Percentiles rank a stretch among this genome's conserved stretches.
Evolutionary conservation across 2,797 vertebrate species (phyloP).

Genomic region (Typhlichthys subterraneus): DNA sequence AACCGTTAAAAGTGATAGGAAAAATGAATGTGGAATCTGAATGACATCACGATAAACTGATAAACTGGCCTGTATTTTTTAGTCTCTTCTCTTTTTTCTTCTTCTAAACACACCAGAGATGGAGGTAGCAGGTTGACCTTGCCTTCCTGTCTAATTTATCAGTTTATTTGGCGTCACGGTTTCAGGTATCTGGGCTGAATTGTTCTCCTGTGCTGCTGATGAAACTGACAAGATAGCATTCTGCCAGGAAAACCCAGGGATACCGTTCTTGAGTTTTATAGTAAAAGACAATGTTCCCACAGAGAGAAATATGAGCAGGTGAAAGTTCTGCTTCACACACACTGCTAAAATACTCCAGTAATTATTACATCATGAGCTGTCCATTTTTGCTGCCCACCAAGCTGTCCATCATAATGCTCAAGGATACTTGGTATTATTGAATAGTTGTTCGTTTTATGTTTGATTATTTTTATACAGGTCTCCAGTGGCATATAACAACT

Average conservation of each 20-base stretch:
- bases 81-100: too few relatives aligned
- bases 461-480: neutral
- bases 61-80: too few relatives aligned
- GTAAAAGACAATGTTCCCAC: neutral
- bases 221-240: too few relatives aligned
- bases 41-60: too few relatives aligned
- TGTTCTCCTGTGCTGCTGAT: too few relatives aligned
- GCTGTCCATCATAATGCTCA: neutral
- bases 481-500: neutral
- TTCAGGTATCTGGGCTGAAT: too few relatives aligned
- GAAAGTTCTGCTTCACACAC: neutral
- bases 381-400: neutral
- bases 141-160: neutral
- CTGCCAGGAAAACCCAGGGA: too few relatives aligned
- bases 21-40: too few relatives aligned
- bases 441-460: neutral
- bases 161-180: too few relatives aligned
- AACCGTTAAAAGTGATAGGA: too few relatives aligned
- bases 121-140: neutral
- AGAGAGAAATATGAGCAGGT: neutral
- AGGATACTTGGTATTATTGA: neutral
- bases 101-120: neutral
- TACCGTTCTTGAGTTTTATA: too few relatives aligned
- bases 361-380: conserved; percentile 3
- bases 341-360: neutral